Evolutionary conservation across 1,140 invertebrate species (phyloP), one percentile per base, ranked within the genome.

Genomic region (Zaprionus taronus): DNA sequence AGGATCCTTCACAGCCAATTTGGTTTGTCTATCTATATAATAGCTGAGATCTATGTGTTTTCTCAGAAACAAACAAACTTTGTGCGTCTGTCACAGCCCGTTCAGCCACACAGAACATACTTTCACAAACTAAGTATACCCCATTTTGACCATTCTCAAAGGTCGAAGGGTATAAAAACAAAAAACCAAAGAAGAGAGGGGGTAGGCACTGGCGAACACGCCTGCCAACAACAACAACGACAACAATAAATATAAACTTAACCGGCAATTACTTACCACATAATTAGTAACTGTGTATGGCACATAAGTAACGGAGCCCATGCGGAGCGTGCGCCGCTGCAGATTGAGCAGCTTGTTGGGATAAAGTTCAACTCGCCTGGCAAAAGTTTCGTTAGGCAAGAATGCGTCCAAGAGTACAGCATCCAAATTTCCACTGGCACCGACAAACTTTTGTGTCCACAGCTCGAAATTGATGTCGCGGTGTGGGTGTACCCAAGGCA

Each of bases 391-490:
- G 80, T 91, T 92, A 58, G 83, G 83, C 83, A 83, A 85, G 87
- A 91, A 92, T 80, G 81, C 83, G 81, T 86, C 80, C 74, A 92
- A 70, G 60, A 74, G 77, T 56, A 91, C 64, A 58, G 89, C 89
- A 82, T 92, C 80, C 78, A 91, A 91, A 92, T 92, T 92, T 79
- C 91, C 87, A 73, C 71, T 60, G 70, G 80, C 78, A 65, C 91
- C 91, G 79, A 91, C 85, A 83, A 89, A 92, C 85, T 92, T 91
- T 89, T 92, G 91, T 91, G 91, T 92, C 91, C 91, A 92, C 79
- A 92, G 77, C 81, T 91, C 85, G 67, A 92, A 91, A 87, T 85
- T 92, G 87, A 86, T 83, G 86, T 92, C 86, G 83, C 78, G 91
- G 81, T 77, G 61, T 61, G 71, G 38, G 57, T 60, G 12, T 26